Conservation (phyloP, 37 sponge, comb jelly and placozoan genomes). For the Chondrosia reniformis region DNA sequence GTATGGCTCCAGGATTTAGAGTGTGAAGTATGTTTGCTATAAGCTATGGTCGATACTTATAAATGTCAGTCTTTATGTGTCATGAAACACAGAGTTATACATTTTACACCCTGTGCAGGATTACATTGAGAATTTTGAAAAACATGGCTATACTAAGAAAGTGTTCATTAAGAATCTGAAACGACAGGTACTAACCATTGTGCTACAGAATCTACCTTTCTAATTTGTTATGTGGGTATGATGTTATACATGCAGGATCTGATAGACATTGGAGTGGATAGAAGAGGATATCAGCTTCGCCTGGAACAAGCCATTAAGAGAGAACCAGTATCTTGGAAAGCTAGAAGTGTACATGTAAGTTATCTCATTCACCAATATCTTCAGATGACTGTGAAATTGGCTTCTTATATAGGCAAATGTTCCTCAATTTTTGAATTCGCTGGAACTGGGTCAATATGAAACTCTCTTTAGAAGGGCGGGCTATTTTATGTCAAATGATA, state of each 20-base stretch:
- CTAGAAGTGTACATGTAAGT: conserved; percentile 51
- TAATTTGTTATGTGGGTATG: no score
- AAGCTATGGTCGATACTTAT: neutral
- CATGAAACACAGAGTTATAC: neutral
- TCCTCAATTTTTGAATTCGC: conserved; percentile 19
- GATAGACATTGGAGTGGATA: conserved; percentile 55
- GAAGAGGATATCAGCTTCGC: conserved; percentile 49
- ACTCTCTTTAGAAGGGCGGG: conserved; percentile 49
- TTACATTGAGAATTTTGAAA: conserved; percentile 35
- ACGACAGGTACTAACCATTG: no score
- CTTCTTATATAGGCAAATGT: conserved; percentile 39
- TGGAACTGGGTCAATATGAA: conserved; percentile 27
- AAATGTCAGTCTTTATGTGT: neutral
- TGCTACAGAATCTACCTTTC: no score
- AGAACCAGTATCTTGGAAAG: conserved; percentile 35
- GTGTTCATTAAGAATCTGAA: conserved; percentile 44
- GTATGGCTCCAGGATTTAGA: neutral
- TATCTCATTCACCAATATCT: neutral
- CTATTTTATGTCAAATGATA: conserved; percentile 43
- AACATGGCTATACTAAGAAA: conserved; percentile 44
- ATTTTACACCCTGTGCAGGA: conserved; percentile 7
- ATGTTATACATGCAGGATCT: conserved; percentile 41
- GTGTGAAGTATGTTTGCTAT: neutral
- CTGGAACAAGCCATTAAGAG: conserved; percentile 48
- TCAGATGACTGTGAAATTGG: neutral